Percentiles rank a stretch among this genome's conserved stretches.
Evolutionary conservation across 2,797 vertebrate species (phyloP).

Genomic region (Hapalemur alaotrensis): DNA sequence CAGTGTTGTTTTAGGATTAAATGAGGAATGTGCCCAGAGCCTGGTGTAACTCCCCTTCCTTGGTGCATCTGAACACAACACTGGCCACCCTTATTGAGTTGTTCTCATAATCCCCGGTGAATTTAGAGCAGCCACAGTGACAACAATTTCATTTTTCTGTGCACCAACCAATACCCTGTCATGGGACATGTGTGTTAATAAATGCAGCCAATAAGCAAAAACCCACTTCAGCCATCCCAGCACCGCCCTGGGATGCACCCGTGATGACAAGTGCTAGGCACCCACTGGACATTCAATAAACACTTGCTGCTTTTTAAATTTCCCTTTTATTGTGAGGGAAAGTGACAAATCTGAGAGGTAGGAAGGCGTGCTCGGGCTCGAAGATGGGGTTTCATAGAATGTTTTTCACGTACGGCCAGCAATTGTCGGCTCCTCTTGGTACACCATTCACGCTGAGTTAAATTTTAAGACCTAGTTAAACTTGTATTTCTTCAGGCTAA

Average conservation of each 20-base stretch:
- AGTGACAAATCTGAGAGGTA: not conserved
- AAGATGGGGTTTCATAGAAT: not conserved
- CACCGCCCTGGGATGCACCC: too few relatives aligned
- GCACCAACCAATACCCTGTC: too few relatives aligned
- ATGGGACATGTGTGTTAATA: rapidly evolving
- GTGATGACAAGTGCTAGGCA: rapidly evolving
- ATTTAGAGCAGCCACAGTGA: not conserved
- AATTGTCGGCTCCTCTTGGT: not conserved
- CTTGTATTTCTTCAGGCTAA: constrained; percentile 46
- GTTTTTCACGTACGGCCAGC: not conserved
- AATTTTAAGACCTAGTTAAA: constrained; percentile 55
- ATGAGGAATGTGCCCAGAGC: not conserved
- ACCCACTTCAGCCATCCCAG: too few relatives aligned
- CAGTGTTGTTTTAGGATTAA: rapidly evolving
- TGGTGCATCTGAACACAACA: not conserved
- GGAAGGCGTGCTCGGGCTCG: not conserved
- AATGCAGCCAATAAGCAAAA: not conserved
- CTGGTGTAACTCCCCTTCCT: not conserved
- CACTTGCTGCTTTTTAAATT: rapidly evolving
- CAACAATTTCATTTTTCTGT: not conserved
- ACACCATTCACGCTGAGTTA: not conserved
- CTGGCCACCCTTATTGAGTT: rapidly evolving
- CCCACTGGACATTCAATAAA: rapidly evolving
- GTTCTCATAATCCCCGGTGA: not conserved
- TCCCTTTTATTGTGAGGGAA: not conserved